Conservation (phyloP, 2,888 invertebrate genomes). For the Chelonus formosanus region DNA sequence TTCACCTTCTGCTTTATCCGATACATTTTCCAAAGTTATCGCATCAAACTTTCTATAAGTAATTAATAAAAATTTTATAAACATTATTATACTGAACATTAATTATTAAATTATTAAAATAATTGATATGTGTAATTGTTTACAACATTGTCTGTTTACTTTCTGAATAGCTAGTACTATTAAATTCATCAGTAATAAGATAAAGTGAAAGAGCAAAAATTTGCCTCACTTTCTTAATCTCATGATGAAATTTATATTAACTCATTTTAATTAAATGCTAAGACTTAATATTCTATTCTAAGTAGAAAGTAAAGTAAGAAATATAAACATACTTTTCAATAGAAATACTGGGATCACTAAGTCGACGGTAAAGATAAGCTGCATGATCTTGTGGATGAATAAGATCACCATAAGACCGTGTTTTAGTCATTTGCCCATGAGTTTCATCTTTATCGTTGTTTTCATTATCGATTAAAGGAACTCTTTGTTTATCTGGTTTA, state of each 20-base stretch:
- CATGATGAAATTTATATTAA: too few relatives aligned
- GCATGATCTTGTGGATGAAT: slow-evolving; percentile 72
- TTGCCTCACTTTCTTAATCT: too few relatives aligned
- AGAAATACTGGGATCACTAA: slow-evolving; percentile 85
- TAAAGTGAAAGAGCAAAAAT: too few relatives aligned
- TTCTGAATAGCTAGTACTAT: too few relatives aligned
- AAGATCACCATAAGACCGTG: slow-evolving; percentile 86
- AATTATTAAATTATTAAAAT: too few relatives aligned
- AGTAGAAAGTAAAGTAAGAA: slow-evolving; percentile 6
- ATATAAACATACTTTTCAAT: slow-evolving; percentile 73
- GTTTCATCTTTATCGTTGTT: slow-evolving; percentile 58
- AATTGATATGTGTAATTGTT: too few relatives aligned
- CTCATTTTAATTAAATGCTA: too few relatives aligned
- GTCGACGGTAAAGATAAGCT: slow-evolving; percentile 73
- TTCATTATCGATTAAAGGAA: slow-evolving; percentile 60
- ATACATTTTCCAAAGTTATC: slow-evolving; percentile 55
- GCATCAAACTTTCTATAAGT: slow-evolving; percentile 60
- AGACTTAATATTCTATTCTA: not conserved
- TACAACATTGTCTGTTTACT: too few relatives aligned
- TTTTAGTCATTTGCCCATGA: slow-evolving; percentile 77
- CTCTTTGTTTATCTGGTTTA: slow-evolving; percentile 62
- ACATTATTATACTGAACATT: too few relatives aligned
- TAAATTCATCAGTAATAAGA: too few relatives aligned
- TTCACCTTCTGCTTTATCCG: slow-evolving; percentile 49
- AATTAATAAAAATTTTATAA: too few relatives aligned